Base-by-base conservation (phyloP, 2,797 vertebrate species). In the Sebastes hubbsi region DNA sequence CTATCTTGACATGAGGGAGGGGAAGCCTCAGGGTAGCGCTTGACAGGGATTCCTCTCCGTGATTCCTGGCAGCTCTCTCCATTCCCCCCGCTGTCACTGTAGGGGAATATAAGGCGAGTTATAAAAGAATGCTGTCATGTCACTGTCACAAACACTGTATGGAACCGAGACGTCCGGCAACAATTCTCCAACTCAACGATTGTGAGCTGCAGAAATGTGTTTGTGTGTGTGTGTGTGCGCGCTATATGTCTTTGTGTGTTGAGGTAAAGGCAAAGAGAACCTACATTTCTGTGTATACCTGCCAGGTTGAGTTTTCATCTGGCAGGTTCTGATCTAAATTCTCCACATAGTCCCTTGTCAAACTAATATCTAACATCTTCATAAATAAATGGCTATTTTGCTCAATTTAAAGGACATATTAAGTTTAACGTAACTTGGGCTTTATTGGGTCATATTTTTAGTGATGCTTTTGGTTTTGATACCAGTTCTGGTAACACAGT, bases 91-190 rank as follows among this genome's bases (percentile, higher is more conserved):
- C 83, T 93, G 91, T 92, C 92, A 93, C 82, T 85, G 84, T 46
- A 63, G 80, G 83, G 72, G 82, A 82, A 86, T 87, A 85, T 82
- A 82, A 91, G 86, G 83, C 42, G 67, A 84, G 72, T 81, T 82
- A 90, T 91, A 89, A 92, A 92, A 91, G 84, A 89, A 65, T 27
- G 79, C 83, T 90, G 88, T 92, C 90, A 90, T 94, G 91, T 92
- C 85, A 90, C 84, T 91, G 89, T 92, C 92, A 87, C 76, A 85
- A 78, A 88, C 81, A 87, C 78, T 86, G 77, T 89, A 80, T 82
- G 75, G 72, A 88, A 68, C 54, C 9, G 32, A 84, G 76, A 62
- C 13, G 69, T 89, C 85, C 81, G 3, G 65, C 69, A 49, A 29
- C 71, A 36, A 6, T 72, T 74, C 52, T 11, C 42, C 3, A 49